These are phyloP conservation scores for Nymphalis urticae DNA, from an alignment of 2,888 invertebrate genomes.

Conservation along the genomic window DNA sequence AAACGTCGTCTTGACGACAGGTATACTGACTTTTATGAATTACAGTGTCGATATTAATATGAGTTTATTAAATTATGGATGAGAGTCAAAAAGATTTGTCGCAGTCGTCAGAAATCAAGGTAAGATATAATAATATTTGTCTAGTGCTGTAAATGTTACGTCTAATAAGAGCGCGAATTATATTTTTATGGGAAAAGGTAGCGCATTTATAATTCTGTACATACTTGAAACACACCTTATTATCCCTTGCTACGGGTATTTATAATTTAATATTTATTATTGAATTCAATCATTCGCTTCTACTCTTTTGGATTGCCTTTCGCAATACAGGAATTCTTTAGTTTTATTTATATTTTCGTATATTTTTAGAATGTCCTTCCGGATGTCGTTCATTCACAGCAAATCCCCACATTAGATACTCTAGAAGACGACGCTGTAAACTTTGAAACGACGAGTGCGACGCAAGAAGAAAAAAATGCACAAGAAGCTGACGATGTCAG, in stretches of 20 bases:
- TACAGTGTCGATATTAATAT: slow-evolving; percentile 67
- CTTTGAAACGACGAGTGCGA: slow-evolving; percentile 48
- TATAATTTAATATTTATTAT: not conserved
- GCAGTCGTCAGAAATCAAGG: slow-evolving; percentile 65
- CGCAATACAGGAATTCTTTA: slow-evolving; percentile 31
- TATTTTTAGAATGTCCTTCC: slow-evolving; percentile 81
- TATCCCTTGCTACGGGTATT: not conserved
- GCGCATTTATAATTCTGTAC: slow-evolving; percentile 10
- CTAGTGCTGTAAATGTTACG: slow-evolving; percentile 17
- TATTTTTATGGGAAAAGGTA: slow-evolving; percentile 38
- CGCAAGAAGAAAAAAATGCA: slow-evolving; percentile 39
- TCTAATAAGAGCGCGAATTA: slow-evolving; percentile 32
- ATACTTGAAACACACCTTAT: not conserved
- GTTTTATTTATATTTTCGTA: slow-evolving; percentile 60
- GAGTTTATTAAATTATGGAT: slow-evolving; percentile 76
- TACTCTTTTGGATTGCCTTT: slow-evolving; percentile 2
- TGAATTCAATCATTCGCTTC: not conserved
- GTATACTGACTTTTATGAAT: slow-evolving; percentile 62
- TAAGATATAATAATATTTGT: slow-evolving; percentile 45
- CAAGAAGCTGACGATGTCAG: slow-evolving; percentile 53
- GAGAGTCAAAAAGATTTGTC: slow-evolving; percentile 61
- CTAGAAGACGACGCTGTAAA: slow-evolving; percentile 52
- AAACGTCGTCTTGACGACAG: slow-evolving; percentile 78
- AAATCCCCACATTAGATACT: slow-evolving; percentile 63
- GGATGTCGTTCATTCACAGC: slow-evolving; percentile 80